Base-by-base conservation (phyloP, 2,888 invertebrate genomes). In the Eretmocerus hayati region DNA sequence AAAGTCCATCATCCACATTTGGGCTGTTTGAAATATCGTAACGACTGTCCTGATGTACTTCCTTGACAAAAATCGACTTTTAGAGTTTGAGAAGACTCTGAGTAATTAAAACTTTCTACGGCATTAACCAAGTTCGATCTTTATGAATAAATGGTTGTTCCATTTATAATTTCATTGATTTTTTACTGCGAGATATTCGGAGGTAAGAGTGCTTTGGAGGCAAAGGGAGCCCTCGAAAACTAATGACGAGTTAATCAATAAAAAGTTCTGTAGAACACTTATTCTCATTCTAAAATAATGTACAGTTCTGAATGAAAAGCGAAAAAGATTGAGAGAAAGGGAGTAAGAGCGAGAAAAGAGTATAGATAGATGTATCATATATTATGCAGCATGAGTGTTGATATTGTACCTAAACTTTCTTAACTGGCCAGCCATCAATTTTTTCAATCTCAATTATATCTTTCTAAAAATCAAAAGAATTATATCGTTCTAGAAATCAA, bases 241-340 rank as follows among this genome's bases (percentile, higher is more conserved):
- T 35, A 36, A 50, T 23, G 44, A 40, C 36, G 37, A 35, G 21
- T 37, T 8, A 13, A 37, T 37, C 9, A 37, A 36, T 36, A 48
- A 40, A 46, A 46, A 48, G 40, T 46, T 44, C 46, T 26, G 49
- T 48, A 42, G 37, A 53, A 48, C 45, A 45, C 42, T 47, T 53
- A 53, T 50, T 53, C 48, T 53, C 43, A 48, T 53, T 53, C 48
- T 53, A 42, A 48, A 46, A 53, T 50, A 45, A 38, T 53, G 53
- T 53, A 53, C 47, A 53, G 50, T 37, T 44, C 36, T 48, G 48
- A 50, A 30, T 49, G 40, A n/a, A n/a, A n/a, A n/a, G n/a, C n/a
- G n/a, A n/a, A n/a, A n/a, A n/a, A n/a, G n/a, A n/a, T n/a, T n/a
- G n/a, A n/a, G n/a, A n/a, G n/a, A n/a, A n/a, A n/a, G n/a, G n/a